These are phyloP conservation scores for Fregata magnificens DNA, from an alignment of 2,113 vertebrate genomes.

Conservation along the genomic window DNA sequence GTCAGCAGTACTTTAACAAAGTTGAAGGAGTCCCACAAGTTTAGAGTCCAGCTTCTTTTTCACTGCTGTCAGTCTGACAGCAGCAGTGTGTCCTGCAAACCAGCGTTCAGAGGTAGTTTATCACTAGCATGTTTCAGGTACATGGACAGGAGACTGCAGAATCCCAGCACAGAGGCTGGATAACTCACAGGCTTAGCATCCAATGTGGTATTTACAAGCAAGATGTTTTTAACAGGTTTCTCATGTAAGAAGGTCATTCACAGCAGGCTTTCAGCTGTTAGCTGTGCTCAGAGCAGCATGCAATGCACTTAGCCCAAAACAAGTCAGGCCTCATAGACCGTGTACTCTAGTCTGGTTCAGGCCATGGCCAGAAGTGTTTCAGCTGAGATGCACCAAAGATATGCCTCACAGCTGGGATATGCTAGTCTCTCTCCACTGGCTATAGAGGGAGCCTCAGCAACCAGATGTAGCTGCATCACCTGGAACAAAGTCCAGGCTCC, in stretches of 20 bases:
- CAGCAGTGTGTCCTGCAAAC: not conserved
- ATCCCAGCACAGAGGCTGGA: not conserved
- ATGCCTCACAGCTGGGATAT: not conserved
- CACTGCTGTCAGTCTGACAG: not conserved
- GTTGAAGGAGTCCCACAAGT: not conserved
- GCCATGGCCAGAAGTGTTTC: not conserved
- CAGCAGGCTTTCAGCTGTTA: not conserved
- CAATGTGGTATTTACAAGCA: not conserved
- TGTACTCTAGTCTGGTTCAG: not conserved
- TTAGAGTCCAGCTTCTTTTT: not conserved
- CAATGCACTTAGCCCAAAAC: not conserved
- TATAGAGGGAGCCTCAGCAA: not conserved
- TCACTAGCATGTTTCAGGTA: not conserved
- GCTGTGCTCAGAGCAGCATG: not conserved
- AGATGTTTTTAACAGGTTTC: constrained; percentile 9
- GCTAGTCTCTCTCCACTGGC: not conserved
- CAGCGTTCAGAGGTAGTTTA: not conserved
- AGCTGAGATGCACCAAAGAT: not conserved
- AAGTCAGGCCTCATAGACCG: not conserved
- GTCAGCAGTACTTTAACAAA: not conserved
- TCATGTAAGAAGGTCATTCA: not conserved
- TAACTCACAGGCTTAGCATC: not conserved
- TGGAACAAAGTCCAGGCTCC: not conserved
- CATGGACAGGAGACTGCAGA: not conserved
- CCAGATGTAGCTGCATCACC: not conserved